Percentiles rank a stretch among this genome's conserved stretches.
Evolutionary conservation across 2,113 vertebrate genomes (phyloP).

Genomic region (Pterocles gutturalis): DNA sequence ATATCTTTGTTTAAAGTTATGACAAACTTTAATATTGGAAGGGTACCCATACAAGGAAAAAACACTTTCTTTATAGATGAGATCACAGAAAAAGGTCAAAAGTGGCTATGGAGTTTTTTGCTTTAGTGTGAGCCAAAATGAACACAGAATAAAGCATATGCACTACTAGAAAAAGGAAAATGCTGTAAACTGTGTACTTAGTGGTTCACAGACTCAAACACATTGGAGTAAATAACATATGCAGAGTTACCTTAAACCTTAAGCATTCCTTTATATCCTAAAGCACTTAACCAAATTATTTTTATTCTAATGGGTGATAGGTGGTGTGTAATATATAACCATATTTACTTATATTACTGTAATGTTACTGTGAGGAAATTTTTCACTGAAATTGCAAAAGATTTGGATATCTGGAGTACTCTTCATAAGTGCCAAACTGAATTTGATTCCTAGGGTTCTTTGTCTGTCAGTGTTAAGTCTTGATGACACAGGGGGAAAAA

Average conservation of each 20-base stretch:
- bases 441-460: neutral
- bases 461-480: neutral
- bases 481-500: neutral
- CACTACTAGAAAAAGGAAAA: neutral
- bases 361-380: neutral
- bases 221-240: neutral
- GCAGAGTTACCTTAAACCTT: conserved; percentile 1
- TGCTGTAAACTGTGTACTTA: neutral
- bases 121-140: neutral
- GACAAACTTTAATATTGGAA: neutral
- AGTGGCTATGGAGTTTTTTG: neutral
- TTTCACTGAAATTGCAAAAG: neutral
- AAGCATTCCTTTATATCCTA: neutral
- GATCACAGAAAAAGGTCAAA: neutral
- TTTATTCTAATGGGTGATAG: neutral
- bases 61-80: neutral
- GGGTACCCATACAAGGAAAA: neutral
- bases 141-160: neutral
- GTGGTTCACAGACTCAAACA: neutral
- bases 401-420: neutral
- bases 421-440: neutral
- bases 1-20: neutral
- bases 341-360: neutral
- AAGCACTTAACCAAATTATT: neutral
- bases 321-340: neutral